These are phyloP conservation scores for Pangasius djambal DNA, from an alignment of 2,797 vertebrate genomes.

Conservation along the genomic window DNA sequence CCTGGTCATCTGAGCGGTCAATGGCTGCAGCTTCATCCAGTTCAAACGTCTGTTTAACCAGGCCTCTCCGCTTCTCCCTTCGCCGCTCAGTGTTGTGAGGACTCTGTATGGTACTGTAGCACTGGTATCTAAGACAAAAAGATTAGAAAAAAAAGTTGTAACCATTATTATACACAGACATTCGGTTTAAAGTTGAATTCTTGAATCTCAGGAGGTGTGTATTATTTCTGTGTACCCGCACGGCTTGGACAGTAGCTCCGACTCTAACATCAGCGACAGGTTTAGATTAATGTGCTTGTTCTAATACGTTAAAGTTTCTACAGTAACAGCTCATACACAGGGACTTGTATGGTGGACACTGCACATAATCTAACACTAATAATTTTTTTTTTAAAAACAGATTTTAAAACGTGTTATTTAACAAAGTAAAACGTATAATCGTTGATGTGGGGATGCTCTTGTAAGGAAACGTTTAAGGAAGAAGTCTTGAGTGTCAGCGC, in stretches of 20 bases:
- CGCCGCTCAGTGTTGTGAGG: slow-evolving; percentile 82
- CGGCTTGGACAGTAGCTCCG: too few relatives aligned
- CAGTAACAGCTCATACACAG: too few relatives aligned
- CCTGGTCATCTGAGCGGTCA: slow-evolving; percentile 84
- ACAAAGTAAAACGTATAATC: too few relatives aligned
- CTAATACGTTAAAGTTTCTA: too few relatives aligned
- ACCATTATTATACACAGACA: background rate
- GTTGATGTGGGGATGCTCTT: background rate
- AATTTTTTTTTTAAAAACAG: too few relatives aligned
- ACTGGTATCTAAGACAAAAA: slow-evolving; percentile 77
- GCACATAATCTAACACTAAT: too few relatives aligned
- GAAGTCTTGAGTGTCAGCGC: background rate
- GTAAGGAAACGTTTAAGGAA: background rate
- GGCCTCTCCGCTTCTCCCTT: slow-evolving; percentile 82
- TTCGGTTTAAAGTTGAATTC: background rate
- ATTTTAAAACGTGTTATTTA: too few relatives aligned
- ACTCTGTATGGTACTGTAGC: slow-evolving; percentile 77
- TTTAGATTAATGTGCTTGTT: too few relatives aligned
- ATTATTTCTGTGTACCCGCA: background rate
- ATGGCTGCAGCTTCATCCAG: slow-evolving; percentile 76
- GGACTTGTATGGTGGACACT: too few relatives aligned
- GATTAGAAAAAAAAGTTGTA: background rate
- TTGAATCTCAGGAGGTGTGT: background rate
- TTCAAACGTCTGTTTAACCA: slow-evolving; percentile 86
- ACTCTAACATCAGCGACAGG: too few relatives aligned